Percentiles rank a stretch among this genome's conserved stretches.
These are phyloP conservation scores for Hyaena hyaena DNA, from an alignment of 2,113 vertebrate genomes.

Conservation along the genomic window DNA sequence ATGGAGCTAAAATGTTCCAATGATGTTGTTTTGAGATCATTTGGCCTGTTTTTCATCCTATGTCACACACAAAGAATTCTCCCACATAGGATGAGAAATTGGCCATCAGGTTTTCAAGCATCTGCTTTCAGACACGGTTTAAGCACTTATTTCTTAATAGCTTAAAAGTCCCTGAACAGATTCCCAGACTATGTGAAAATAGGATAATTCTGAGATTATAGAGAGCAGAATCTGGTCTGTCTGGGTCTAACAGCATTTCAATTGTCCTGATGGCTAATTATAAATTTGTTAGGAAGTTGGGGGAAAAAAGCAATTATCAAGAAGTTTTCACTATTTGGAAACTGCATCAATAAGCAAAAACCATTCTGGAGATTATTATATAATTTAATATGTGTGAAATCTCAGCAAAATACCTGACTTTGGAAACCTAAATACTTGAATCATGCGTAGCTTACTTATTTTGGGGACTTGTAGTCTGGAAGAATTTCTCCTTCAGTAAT, in stretches of 20 bases:
- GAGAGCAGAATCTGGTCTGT: neutral
- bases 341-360: neutral
- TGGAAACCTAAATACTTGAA: neutral
- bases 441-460: neutral
- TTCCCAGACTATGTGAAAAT: neutral
- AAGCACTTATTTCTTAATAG: slow-evolving; percentile 8
- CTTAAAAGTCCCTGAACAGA: neutral
- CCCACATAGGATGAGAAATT: slow-evolving; percentile 20
- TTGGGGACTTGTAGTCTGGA: neutral
- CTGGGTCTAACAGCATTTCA: neutral
- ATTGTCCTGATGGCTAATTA: neutral
- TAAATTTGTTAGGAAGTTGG: neutral
- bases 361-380: neutral
- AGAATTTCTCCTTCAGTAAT: slow-evolving; percentile 4
- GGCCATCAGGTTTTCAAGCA: neutral
- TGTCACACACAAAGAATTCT: slow-evolving; percentile 55
- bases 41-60: slow-evolving; percentile 2
- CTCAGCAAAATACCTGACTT: neutral
- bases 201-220: neutral
- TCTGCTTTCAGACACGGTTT: slow-evolving; percentile 22
- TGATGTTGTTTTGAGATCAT: slow-evolving; percentile 32
- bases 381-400: neutral
- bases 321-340: neutral
- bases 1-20: neutral
- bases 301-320: neutral